phyloP scores from a whole-genome alignment of 1,140 invertebrate species.

The Marisa cornuarietis region DNA sequence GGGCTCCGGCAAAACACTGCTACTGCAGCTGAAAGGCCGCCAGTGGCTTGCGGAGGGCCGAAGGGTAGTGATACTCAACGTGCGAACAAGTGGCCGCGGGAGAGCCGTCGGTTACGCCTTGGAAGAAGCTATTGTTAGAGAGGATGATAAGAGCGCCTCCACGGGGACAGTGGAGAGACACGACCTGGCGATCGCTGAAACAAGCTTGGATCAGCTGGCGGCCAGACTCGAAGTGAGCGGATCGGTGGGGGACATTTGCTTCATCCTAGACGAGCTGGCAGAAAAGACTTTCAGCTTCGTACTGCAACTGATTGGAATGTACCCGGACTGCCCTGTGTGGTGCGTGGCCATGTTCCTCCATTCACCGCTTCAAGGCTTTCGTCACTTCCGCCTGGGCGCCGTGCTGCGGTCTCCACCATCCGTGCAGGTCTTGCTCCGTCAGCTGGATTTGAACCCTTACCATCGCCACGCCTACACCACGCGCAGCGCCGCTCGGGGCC shows the following conservation, averaged over 20 bases:
- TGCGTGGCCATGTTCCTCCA: slow-evolving; percentile 19
- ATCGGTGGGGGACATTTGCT: background rate
- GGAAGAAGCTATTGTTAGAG: slow-evolving; percentile 8
- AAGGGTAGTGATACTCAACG: slow-evolving; percentile 21
- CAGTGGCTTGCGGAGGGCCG: slow-evolving; percentile 14
- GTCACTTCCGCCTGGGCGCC: slow-evolving; percentile 10
- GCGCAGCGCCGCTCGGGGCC: slow-evolving; percentile 10
- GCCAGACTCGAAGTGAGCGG: background rate
- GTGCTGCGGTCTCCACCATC: slow-evolving; percentile 16
- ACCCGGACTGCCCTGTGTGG: slow-evolving; percentile 6
- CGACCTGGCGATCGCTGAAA: slow-evolving; percentile 7
- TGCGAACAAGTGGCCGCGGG: slow-evolving; percentile 1
- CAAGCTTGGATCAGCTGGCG: background rate
- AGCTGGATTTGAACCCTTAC: slow-evolving; percentile 18
- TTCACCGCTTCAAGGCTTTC: background rate
- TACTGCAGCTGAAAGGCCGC: slow-evolving; percentile 20
- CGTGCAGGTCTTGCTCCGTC: slow-evolving; percentile 16
- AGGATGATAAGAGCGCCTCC: background rate
- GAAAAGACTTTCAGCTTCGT: background rate
- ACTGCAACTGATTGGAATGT: background rate
- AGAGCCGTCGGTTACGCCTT: slow-evolving; percentile 6
- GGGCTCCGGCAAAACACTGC: slow-evolving; percentile 18
- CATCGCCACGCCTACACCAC: slow-evolving; percentile 11
- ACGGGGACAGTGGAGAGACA: slow-evolving; percentile 5
- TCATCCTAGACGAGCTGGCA: slow-evolving; percentile 15